Evolutionary conservation across 2,888 invertebrate genomes (phyloP), one percentile per base, ranked within the genome.

Genomic region (Oscheius sp.): DNA sequence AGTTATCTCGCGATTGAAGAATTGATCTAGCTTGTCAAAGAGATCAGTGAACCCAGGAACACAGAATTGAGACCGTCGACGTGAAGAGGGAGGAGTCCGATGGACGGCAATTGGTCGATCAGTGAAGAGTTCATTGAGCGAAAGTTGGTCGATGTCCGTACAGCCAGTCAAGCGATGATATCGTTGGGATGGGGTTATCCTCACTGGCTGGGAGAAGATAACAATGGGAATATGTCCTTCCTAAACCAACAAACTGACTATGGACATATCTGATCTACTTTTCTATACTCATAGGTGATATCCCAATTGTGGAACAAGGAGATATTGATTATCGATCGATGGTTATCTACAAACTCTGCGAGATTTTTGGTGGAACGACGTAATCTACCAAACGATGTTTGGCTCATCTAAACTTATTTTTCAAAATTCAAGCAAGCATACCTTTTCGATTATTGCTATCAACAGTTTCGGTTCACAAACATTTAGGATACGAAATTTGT

Each of bases 381-480:
- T 28, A 26, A 28, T 50, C 50, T 8, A 2, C 28, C 30, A 28
- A 50, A 50, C 2, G 50, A 22, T 12, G 6, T 26, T n/a, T 50
- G 50, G 28, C 30, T 50, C 50, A 50, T 50, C 50, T 50, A 30
- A 12, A 47, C 8, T 36, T 36, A 36, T 36, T 36, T 36, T 36
- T 36, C 8, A 36, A 12, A 12, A 36, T 12, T 36, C 12, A 12
- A 47, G 24, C 20, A 14, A 2, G 26, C 47, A 14, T 3, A 47
- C 50, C 28, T 26, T 50, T 26, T 50, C 50, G 4, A 50, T 14
- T 3, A 28, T 26, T 28, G 20, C 26, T 9, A 3, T 24, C 50
- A 50, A 17, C 26, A 22, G 28, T 2, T 8, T 4, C 2, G 6
- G n/a, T 1, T 41, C 20, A 20, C 17, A 4, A 17, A 41, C 41